These are phyloP conservation scores for Microtus pennsylvanicus DNA, from an alignment of 2,113 vertebrate species.

Conservation along the genomic window DNA sequence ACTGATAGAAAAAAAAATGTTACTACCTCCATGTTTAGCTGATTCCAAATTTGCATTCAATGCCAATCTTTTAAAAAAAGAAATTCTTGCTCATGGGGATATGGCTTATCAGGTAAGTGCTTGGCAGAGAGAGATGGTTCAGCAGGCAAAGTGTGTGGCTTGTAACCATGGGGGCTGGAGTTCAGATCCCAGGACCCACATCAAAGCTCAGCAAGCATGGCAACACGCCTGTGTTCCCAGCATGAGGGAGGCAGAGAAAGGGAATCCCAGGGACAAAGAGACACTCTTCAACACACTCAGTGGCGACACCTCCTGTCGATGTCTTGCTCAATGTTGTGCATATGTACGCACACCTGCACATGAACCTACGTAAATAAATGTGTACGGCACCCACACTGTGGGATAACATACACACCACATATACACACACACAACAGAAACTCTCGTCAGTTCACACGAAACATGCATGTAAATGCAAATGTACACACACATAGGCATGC, in stretches of 20 bases:
- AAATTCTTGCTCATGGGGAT: neutral
- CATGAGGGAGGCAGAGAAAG: neutral
- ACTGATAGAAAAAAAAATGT: neutral
- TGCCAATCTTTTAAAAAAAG: neutral
- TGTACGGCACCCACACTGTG: neutral
- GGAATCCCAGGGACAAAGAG: neutral
- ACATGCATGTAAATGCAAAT: no score
- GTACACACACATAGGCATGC: no score
- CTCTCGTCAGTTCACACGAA: no score
- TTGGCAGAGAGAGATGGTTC: no score
- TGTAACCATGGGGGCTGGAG: neutral
- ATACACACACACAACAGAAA: neutral
- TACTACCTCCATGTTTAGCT: neutral
- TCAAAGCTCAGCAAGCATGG: no score
- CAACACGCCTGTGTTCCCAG: neutral
- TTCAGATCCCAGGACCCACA: neutral
- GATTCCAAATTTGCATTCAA: slow-evolving; percentile 36
- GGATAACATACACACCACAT: neutral
- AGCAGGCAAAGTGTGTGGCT: neutral
- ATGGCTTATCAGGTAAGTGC: neutral
- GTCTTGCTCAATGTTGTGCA: neutral
- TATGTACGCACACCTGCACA: no score
- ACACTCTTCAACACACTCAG: neutral
- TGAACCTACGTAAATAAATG: neutral
- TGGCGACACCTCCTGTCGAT: neutral